phyloP scores from a whole-genome alignment of 2,113 vertebrate genomes.

The Chiloscyllium plagiosum region DNA sequence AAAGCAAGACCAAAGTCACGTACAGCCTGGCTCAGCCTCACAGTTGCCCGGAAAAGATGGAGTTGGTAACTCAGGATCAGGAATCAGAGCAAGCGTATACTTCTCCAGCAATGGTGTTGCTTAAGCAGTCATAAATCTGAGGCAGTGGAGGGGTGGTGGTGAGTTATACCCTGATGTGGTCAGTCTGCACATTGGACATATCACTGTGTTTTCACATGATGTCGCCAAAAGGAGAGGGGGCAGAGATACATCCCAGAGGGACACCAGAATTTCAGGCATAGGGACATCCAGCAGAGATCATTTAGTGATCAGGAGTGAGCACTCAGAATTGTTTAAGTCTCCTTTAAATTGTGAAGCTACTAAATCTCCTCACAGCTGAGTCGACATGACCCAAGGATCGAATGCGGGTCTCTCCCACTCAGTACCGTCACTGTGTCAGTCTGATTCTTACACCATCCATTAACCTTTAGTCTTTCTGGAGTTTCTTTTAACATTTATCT shows the following conservation, averaged over 20 bases:
- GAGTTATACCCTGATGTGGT: too few species aligned
- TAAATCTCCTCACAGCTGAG: background rate
- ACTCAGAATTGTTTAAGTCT: background rate
- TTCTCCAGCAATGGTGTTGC: background rate
- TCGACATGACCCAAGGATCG: background rate
- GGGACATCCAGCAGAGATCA: background rate
- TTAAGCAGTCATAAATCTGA: background rate
- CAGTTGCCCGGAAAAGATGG: background rate
- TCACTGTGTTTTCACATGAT: too few species aligned
- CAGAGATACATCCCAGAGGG: background rate
- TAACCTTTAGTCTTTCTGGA: too few species aligned
- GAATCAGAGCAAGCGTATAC: background rate
- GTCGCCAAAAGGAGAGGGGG: background rate
- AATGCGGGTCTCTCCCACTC: background rate
- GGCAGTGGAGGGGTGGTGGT: too few species aligned
- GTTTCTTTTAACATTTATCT: too few species aligned
- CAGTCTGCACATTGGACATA: too few species aligned
- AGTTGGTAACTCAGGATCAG: background rate
- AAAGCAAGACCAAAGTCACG: background rate
- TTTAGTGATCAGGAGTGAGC: background rate
- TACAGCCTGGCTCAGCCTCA: background rate
- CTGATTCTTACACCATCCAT: too few species aligned
- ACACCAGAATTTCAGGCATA: background rate
- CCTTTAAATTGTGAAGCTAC: background rate
- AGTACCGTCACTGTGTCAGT: too few species aligned